Evolutionary conservation across 1,140 invertebrate genomes (phyloP).

Genomic region (Magallana angulata): DNA sequence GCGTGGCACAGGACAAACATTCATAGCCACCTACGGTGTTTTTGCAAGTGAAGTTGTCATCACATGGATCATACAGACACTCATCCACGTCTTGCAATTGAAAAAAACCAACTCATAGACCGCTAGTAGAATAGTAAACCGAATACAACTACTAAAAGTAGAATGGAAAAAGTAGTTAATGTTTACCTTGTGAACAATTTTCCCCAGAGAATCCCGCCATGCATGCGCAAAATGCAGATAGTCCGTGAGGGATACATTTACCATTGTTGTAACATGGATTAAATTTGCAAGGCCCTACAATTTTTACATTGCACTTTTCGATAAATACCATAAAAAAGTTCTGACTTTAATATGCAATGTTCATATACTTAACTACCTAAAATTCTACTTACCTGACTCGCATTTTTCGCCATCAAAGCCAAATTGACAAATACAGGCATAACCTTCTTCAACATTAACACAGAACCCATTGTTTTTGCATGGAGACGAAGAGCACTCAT

Average conservation of each 20-base stretch:
- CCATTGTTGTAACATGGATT: constrained; percentile 16
- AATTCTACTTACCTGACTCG: background rate
- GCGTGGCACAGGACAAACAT: background rate
- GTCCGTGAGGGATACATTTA: background rate
- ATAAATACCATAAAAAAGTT: background rate
- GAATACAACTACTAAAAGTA: no score
- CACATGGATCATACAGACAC: background rate
- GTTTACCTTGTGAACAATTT: constrained; percentile 15
- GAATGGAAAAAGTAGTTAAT: no score
- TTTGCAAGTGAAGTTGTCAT: background rate
- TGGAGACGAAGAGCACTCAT: background rate
- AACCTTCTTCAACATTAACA: constrained; percentile 3
- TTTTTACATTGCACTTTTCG: no score
- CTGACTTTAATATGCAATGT: background rate
- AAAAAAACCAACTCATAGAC: no score
- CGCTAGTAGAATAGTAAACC: no score
- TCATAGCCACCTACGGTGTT: background rate
- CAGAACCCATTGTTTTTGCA: constrained; percentile 42
- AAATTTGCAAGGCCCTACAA: background rate
- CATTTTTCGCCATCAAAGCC: constrained; percentile 27
- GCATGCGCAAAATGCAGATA: background rate
- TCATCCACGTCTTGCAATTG: background rate
- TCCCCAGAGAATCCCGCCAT: background rate
- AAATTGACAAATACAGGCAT: constrained; percentile 31
- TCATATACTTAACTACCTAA: background rate